Base-by-base conservation (phyloP, 2,888 invertebrate species). In the Autographa gamma region DNA sequence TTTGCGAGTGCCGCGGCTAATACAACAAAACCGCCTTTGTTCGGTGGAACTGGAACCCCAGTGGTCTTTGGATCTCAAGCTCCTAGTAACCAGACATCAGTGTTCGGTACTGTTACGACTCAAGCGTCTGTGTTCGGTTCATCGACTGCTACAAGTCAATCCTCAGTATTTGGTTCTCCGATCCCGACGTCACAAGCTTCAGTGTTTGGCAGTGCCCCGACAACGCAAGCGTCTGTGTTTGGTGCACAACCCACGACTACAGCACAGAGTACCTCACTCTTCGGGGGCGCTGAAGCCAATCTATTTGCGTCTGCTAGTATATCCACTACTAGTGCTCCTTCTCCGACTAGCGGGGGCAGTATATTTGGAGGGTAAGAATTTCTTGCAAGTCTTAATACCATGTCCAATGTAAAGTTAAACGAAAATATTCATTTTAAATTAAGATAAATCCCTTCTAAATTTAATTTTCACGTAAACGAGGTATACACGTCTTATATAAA, bases 231-330 rank as follows among this genome's bases (percentile, higher is more conserved):
- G 2, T 88, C 91, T 0, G 81, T 89, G n/a, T 90, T 89, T 48
- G 90, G 89, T 16, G 75, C 86, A 2, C 81, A 88, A 48, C 87
- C 93, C 0, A 82, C 90, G 0, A 85, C 92, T 0, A 90, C 91
- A 5, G 74, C 90, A 0, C 89, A 90, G 65, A 86, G 89, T 61
- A 86, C 90, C 2, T 95, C 95, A 4, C 77, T 93, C 43, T 92
- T 93, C 77, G 91, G 93, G 54, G 88, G 90, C 16, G 87, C 85
- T 38, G 92, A 93, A 78, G 74, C 86, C 1, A 93, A 88, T 81
- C 73, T 96, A 77, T 96, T 96, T 80, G 93, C 94, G 1, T 86
- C 93, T 0, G 94, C 94, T 16, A 95, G 91, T 79, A 96, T 96
- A 81, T 95, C 95, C 0, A 93, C 95, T 0, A 93, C 93, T 0